These are phyloP conservation scores for Melanerpes aurifrons DNA, from an alignment of 2,113 vertebrate species.

Conservation along the genomic window DNA sequence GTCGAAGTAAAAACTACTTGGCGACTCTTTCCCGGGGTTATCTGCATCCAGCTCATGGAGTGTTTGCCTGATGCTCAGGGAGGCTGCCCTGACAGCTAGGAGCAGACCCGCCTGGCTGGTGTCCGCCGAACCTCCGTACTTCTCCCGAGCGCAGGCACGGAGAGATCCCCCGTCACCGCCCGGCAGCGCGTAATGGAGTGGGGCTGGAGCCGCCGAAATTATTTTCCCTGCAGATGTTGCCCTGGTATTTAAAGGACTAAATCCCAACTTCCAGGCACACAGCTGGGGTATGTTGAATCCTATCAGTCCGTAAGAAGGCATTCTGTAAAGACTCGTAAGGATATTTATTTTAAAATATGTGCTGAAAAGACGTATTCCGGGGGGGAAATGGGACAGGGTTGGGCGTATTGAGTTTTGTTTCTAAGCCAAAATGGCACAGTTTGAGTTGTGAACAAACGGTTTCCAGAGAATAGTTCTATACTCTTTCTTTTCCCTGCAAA, in stretches of 20 bases:
- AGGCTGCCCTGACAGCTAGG: neutral
- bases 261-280: neutral
- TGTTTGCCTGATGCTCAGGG: neutral
- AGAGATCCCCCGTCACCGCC: accelerated
- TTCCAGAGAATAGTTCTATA: conserved; percentile 38
- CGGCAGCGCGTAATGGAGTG: neutral
- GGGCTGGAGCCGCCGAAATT: neutral
- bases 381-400: neutral
- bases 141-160: neutral
- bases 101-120: too few relatives aligned
- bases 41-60: neutral
- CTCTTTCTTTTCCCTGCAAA: conserved; percentile 8
- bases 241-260: conserved; percentile 7
- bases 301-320: conserved; percentile 22
- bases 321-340: conserved; percentile 33
- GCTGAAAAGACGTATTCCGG: conserved; percentile 30
- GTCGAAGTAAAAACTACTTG: accelerated
- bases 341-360: conserved; percentile 53
- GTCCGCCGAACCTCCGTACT: neutral
- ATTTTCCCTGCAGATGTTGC: neutral
- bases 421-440: conserved; percentile 31
- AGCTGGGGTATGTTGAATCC: neutral
- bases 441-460: conserved; percentile 50
- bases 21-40: neutral
- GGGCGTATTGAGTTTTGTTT: conserved; percentile 10